Evolutionary conservation across 2,888 invertebrate species (phyloP).

Genomic region (Ethmia dodecea): DNA sequence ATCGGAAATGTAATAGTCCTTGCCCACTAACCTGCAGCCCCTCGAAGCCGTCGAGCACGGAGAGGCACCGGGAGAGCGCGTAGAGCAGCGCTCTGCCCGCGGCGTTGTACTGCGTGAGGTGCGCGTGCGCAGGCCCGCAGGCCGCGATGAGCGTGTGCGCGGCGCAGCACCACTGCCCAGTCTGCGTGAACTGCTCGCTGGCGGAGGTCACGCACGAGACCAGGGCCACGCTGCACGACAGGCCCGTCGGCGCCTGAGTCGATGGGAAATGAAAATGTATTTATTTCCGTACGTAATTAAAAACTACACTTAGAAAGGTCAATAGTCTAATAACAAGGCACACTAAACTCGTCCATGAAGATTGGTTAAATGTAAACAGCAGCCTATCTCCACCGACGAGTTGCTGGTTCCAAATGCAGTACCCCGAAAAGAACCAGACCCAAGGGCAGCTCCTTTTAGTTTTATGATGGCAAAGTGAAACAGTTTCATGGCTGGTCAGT

Average conservation of each 20-base stretch:
- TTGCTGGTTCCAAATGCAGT: too few relatives aligned
- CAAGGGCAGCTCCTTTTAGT: too few relatives aligned
- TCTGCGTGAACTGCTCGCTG: conserved; percentile 32
- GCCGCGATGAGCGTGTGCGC: conserved; percentile 37
- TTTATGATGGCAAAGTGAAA: neutral
- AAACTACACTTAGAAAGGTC: too few relatives aligned
- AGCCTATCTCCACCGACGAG: too few relatives aligned
- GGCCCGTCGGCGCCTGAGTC: conserved; percentile 47
- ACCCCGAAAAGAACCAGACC: too few relatives aligned
- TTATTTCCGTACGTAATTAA: too few relatives aligned
- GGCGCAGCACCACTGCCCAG: conserved; percentile 52
- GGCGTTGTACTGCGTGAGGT: conserved; percentile 35
- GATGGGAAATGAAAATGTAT: too few relatives aligned
- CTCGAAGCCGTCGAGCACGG: conserved; percentile 37
- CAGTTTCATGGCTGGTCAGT: too few relatives aligned
- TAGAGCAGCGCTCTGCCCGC: conserved; percentile 39
- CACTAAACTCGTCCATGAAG: too few relatives aligned
- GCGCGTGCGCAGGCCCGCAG: conserved; percentile 28
- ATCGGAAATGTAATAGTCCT: too few relatives aligned
- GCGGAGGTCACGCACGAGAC: conserved; percentile 35
- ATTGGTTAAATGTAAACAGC: too few relatives aligned
- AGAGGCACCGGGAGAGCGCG: conserved; percentile 41
- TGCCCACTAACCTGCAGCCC: conserved; percentile 27
- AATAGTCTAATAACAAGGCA: too few relatives aligned
- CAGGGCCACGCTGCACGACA: conserved; percentile 48